Evolutionary conservation across 1,140 invertebrate genomes (phyloP), one percentile per base, ranked within the genome.

Genomic region (Papilio glaucus): DNA sequence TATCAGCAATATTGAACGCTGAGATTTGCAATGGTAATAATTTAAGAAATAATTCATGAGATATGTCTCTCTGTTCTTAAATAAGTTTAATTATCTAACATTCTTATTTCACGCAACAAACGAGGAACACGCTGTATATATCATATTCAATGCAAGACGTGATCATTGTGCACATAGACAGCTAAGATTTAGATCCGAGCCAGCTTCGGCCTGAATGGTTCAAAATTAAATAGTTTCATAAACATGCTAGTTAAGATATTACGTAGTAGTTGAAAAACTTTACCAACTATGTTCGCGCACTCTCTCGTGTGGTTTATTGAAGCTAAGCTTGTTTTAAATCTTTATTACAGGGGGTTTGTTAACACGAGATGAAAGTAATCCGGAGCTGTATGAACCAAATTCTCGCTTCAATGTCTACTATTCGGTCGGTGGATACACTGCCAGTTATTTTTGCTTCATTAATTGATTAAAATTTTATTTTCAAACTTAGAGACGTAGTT

Each of bases 171-270:
- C n/a, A n/a, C n/a, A n/a, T n/a, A n/a, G n/a, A n/a, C n/a, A n/a
- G n/a, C 6, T 33, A 33, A 33, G 6, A 33, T 33, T 6, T 33
- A 3, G 2, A 33, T 38, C 61, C 13, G 15, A 15, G 33, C 61
- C n/a, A 38, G 33, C 13, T 38, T 13, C 15, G 4, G 33, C n/a
- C 15, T 37, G 61, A 63, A 63, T 33, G 61, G 61, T 39, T 29
- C 13, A 26, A 68, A 68, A 68, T 68, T 45, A 68, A 68, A 68
- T 68, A 45, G 39, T 68, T 68, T 42, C 12, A 67, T 45, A 68
- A 68, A 68, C 41, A 68, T 12, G 12, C 39, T 42, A 68, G 63
- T 68, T 68, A 42, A 68, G 63, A 68, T 68, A 45, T 13, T 68
- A 24, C 63, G 21, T 45, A 29, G 38, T 41, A 45, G 63, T 68